Conservation (phyloP, 2,113 vertebrate genomes). For the Bagarius yarrelli region DNA sequence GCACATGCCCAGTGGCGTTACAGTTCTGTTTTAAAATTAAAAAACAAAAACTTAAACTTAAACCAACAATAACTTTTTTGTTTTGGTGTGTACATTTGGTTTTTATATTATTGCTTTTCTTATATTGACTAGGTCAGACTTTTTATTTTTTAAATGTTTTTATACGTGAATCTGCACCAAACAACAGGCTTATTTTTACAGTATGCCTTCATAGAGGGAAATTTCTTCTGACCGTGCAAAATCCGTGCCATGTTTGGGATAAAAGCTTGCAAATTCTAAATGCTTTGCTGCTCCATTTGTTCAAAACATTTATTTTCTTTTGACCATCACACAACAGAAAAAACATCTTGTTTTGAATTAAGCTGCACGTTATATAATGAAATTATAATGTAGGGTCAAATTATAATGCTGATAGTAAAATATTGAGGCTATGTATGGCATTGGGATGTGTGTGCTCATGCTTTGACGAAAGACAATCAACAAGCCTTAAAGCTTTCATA, state of each 20-base stretch:
- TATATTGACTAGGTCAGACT: not conserved
- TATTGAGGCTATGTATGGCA: no score
- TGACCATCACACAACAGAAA: not conserved
- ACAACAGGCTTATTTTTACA: not conserved
- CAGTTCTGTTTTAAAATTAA: not conserved
- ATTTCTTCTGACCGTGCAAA: not conserved
- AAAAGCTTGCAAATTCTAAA: not conserved
- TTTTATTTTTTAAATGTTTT: not conserved
- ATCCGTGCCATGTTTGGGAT: not conserved
- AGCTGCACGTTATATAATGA: no score
- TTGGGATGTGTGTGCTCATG: no score
- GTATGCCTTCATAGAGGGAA: not conserved
- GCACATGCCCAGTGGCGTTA: conserved; percentile 27
- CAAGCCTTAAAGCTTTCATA: no score
- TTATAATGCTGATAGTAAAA: no score
- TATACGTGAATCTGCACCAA: not conserved
- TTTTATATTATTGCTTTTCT: conserved; percentile 13
- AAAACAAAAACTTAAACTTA: conserved; percentile 22
- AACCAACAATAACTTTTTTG: conserved; percentile 2
- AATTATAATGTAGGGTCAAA: no score
- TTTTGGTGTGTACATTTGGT: conserved; percentile 2
- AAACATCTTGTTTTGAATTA: not conserved
- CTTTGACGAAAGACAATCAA: no score
- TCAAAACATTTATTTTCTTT: not conserved
- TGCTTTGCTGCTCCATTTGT: not conserved